Conservation (phyloP, 2,113 vertebrate genomes). For the Struthidea cinerea region DNA sequence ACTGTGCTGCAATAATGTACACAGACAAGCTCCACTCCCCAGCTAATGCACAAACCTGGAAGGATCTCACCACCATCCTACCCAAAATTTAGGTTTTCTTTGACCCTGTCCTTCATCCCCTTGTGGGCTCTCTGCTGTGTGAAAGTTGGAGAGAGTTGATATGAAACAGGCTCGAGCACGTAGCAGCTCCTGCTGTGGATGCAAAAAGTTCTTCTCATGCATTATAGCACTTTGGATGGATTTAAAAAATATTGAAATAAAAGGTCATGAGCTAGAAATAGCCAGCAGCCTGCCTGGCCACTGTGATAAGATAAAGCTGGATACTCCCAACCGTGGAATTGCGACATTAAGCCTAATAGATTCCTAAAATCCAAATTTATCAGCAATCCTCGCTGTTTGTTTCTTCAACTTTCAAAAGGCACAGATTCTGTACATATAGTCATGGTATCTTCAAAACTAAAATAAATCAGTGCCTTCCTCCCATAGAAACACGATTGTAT, state of each 20-base stretch:
- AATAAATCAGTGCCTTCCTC: background rate
- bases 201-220: background rate
- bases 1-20: background rate
- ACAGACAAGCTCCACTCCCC: background rate
- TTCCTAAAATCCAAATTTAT: conserved; percentile 43
- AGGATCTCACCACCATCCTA: background rate
- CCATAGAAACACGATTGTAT: background rate
- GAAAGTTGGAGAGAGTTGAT: background rate
- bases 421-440: background rate
- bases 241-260: conserved; percentile 58
- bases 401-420: conserved; percentile 13
- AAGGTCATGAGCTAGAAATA: conserved; percentile 34
- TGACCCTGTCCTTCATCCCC: background rate
- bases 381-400: conserved; percentile 4
- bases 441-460: conserved; percentile 9
- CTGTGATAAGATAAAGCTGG: conserved; percentile 38
- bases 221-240: background rate
- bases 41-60: background rate
- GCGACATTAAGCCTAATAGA: conserved; percentile 9
- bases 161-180: fast-evolving
- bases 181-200: background rate
- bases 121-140: fast-evolving
- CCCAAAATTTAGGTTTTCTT: background rate
- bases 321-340: background rate
- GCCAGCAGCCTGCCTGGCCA: background rate